Evolutionary conservation across 1,140 invertebrate genomes (phyloP), one percentile per base, ranked within the genome.

Genomic region (Apocrypta bakeri): DNA sequence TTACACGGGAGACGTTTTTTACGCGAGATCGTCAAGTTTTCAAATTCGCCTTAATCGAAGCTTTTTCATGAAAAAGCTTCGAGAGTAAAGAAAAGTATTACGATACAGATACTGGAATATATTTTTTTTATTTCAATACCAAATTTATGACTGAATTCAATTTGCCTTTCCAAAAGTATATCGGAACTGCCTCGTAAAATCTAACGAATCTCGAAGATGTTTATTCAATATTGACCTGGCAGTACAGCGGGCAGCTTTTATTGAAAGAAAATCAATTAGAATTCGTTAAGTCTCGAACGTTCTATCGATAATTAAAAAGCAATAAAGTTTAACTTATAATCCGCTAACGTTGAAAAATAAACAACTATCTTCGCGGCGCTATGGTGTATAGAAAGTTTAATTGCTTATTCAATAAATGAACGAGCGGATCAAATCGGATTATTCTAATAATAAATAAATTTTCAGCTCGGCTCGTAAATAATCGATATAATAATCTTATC

Each of bases 371-470:
- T 2, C 9, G 33, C 33, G 33, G 3, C 9, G 33, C 33, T 37
- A n/a, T n/a, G 48, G 48, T 21, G n/a, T 56, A 56, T 56, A 56
- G 48, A 56, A 56, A 56, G 48, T 56, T 56, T 56, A 56, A 56
- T 56, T 56, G 48, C 48, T 56, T 56, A 56, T 56, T 56, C 48
- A 56, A 56, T 56, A n/a, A 56, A 56, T 56, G 48, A 56, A 56
- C 21, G 48, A 56, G 21, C 48, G 14, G 21, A 56, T 56, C 21
- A 56, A 56, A 56, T n/a, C 48, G 48, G 48, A 56, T 56, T 56
- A 56, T 56, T 56, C 1, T 56, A 56, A 21, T 56, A 56, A 56
- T 56, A 56, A n/a, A 56, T 56, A 56, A 56, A 56, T n/a, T 56
- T 56, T 17, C 48, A n/a, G 14, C 14, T 2, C 14, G 42, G 17